Base-by-base conservation (phyloP, 1,140 invertebrate species). In the Ganaspis sp. region DNA sequence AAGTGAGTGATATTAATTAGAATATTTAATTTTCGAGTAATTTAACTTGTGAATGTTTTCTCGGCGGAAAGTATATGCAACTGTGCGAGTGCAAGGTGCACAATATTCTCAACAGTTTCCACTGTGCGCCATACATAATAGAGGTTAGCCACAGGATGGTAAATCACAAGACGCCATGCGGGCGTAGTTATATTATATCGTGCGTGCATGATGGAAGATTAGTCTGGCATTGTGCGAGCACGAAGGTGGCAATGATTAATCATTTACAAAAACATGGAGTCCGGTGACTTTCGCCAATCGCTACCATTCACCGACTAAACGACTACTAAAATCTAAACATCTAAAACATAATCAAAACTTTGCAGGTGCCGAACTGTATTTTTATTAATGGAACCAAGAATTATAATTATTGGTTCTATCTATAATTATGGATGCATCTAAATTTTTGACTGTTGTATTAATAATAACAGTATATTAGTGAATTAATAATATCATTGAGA, bases 181-280 rank as follows among this genome's bases (percentile, higher is more conserved):
- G 89, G 89, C 87, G 88, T 90, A 89, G 89, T 89, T 90, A 90
- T 90, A 89, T 90, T 88, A n/a, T n/a, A n/a, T n/a, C n/a, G n/a
- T n/a, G n/a, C n/a, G n/a, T n/a, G n/a, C 85, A 88, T 90, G 89
- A 90, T 90, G 89, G 88, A 88, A 90, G 88, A 90, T 90, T 90
- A 89, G 89, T 90, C 87, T 86, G 84, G 87, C 85, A 90, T 90
- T 90, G 89, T 90, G 86, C 87, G 85, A 89, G 88, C 86, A 86
- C 85, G 83, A 84, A 88, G 84, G 85, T 87, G 87, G 82, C 85
- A 84, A 88, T 90, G 88, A 90, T 89, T 90, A 89, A 90, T 89
- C 85, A 85, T 84, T 84, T 88, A 90, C 87, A 84, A 87, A 88
- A 88, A 87, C 77, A 73, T 81, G 58, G 23, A 64, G 78, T 77